phyloP scores from a whole-genome alignment of 2,797 vertebrate genomes.

The Phalanger gymnotis region DNA sequence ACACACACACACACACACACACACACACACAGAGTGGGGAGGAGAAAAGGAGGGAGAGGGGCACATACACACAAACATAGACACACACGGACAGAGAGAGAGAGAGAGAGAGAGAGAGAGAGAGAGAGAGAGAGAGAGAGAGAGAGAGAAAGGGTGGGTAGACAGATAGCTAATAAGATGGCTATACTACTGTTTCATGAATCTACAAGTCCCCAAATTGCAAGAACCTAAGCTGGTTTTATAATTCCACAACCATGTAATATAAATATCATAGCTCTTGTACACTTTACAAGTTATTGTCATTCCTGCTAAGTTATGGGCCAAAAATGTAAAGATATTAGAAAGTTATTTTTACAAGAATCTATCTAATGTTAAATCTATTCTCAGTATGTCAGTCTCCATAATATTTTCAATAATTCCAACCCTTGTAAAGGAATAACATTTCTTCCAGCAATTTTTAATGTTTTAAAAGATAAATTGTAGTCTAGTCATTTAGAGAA shows the following conservation, averaged over 20 bases:
- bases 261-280: background rate
- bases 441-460: constrained; percentile 2
- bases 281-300: background rate
- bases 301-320: background rate
- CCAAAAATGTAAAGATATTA: background rate
- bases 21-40: too few species aligned
- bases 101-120: constrained; percentile 48
- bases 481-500: background rate
- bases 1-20: too few species aligned
- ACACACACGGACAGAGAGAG: background rate
- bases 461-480: background rate
- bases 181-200: background rate
- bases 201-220: background rate
- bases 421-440: background rate
- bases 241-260: background rate
- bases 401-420: background rate
- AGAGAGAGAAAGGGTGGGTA: constrained; percentile 29
- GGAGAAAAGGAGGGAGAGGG: too few species aligned
- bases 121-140: constrained; percentile 5
- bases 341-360: background rate
- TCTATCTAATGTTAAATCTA: background rate
- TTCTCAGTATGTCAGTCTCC: background rate
- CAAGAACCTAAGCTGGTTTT: background rate
- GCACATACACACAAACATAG: too few species aligned
- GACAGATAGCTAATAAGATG: constrained; percentile 35